Evolutionary conservation across 2,888 invertebrate species (phyloP).

Genomic region (Conistra vaccinii): DNA sequence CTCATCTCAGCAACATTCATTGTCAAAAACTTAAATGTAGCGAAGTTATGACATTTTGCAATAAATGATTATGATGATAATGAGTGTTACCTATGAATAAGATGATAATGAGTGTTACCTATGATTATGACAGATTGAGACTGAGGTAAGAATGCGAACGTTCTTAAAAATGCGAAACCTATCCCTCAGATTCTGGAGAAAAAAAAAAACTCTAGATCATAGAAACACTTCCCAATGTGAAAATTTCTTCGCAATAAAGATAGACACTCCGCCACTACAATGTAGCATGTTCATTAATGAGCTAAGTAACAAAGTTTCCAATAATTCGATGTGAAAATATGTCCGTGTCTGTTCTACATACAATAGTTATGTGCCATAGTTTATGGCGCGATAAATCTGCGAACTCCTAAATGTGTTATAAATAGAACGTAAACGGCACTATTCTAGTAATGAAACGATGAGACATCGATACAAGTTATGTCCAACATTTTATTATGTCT

Average conservation of each 20-base stretch:
- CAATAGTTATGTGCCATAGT: constrained; percentile 15
- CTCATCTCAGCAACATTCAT: too few species aligned
- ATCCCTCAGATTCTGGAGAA: neutral
- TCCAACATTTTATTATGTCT: constrained; percentile 34
- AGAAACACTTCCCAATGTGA: neutral
- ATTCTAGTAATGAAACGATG: constrained; percentile 20
- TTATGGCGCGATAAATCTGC: constrained; percentile 50
- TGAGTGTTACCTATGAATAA: too few species aligned
- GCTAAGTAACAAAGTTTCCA: constrained; percentile 15
- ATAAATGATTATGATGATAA: too few species aligned
- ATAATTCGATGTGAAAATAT: constrained; percentile 10
- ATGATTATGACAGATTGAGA: too few species aligned
- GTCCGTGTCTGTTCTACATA: neutral
- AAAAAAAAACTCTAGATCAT: neutral
- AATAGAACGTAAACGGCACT: constrained; percentile 29
- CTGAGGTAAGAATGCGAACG: too few species aligned
- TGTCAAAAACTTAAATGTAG: too few species aligned
- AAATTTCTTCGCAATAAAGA: neutral
- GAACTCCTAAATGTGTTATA: constrained; percentile 35
- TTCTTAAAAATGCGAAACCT: too few species aligned
- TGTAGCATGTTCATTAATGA: constrained; percentile 4
- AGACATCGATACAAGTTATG: constrained; percentile 43
- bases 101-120: too few species aligned
- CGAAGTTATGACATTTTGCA: too few species aligned
- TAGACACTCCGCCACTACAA: neutral